Conservation (phyloP, 1,140 invertebrate species). For the Drosophila sturtevanti region DNA sequence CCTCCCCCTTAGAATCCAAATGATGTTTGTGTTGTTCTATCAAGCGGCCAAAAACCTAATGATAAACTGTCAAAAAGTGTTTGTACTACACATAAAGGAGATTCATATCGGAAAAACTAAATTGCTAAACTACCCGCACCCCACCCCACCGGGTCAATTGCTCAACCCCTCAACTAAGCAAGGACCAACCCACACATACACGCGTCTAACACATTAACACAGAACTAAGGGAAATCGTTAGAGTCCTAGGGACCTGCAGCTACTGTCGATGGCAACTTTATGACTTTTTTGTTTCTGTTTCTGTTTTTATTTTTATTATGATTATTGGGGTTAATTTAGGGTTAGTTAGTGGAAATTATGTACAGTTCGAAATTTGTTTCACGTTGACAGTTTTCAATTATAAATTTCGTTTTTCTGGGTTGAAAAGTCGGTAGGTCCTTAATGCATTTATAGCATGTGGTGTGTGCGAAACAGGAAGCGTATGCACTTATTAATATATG, state of each 20-base stretch:
- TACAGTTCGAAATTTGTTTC: slow-evolving; percentile 59
- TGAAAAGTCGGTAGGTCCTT: slow-evolving; percentile 9
- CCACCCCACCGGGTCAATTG: neutral
- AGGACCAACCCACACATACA: slow-evolving; percentile 31
- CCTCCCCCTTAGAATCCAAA: slow-evolving; percentile 25
- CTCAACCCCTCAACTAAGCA: slow-evolving; percentile 9
- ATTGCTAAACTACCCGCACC: slow-evolving; percentile 9
- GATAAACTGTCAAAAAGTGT: slow-evolving; percentile 68
- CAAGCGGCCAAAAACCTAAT: slow-evolving; percentile 39
- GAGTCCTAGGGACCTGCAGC: slow-evolving; percentile 22
- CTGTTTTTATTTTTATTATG: slow-evolving; percentile 17
- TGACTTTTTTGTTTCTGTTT: slow-evolving; percentile 48
- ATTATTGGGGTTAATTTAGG: slow-evolving; percentile 44
- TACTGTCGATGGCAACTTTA: slow-evolving; percentile 67
- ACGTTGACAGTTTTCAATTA: slow-evolving; percentile 76
- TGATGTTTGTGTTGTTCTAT: slow-evolving; percentile 22
- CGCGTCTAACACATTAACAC: slow-evolving; percentile 73
- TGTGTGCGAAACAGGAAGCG: neutral
- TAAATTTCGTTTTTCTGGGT: slow-evolving; percentile 41
- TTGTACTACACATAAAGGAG: slow-evolving; percentile 25
- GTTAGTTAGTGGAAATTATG: slow-evolving; percentile 49
- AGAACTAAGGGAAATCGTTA: slow-evolving; percentile 32
- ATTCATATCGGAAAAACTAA: slow-evolving; percentile 51
- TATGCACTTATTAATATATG: neutral
- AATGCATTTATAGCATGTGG: slow-evolving; percentile 47